Base-by-base conservation (phyloP, 2,113 vertebrate genomes). In the Gymnarchus niloticus region DNA sequence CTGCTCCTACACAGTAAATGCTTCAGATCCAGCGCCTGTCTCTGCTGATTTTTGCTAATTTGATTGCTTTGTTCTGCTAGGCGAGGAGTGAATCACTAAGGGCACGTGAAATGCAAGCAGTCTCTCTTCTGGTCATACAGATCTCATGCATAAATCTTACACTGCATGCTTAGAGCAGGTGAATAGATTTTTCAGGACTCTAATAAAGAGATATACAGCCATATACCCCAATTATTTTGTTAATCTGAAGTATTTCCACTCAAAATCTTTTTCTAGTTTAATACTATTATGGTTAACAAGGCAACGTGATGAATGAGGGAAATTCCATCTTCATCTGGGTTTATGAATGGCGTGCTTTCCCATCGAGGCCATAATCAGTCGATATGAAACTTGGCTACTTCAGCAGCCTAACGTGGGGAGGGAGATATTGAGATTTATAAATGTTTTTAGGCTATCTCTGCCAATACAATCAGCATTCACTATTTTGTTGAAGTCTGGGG, bases 1-100 rank as follows among this genome's bases (percentile, higher is more conserved):
- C n/a, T 83, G 85, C 33, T 56, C 25, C 54, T 49, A 23, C 23
- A 57, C 23, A 9, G 12, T 59, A 25, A 61, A 81, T 57, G n/a
- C 25, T 21, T 7, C 54, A 37, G 14, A 76, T 85, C 52, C 61
- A 73, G 23, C 4, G 23, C n/a, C 7, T 14, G n/a, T 54, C 33
- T 81, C 21, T 46, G 14, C 54, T 56, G 76, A 85, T 81, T 80
- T 28, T 41, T 81, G 76, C 54, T 85, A 80, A 85, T 80, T 85
- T 81, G 73, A 80, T 80, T 23, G 73, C 73, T 48, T 41, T 85
- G 85, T 56, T 12, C 23, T 57, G 76, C 52, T 37, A 10, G 52
- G 51, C 25, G 48, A 41, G 46, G 73, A 51, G 12, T 48, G 6
- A 80, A 80, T 56, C 78, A 81, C 78, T 81, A 76, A 56, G 56